A percentile compares a stretch with the other conserved stretches of the same genome.
These are phyloP conservation scores for Drosophila nr. perissopoda DNA, from an alignment of 2,888 invertebrate species.

Conservation along the genomic window DNA sequence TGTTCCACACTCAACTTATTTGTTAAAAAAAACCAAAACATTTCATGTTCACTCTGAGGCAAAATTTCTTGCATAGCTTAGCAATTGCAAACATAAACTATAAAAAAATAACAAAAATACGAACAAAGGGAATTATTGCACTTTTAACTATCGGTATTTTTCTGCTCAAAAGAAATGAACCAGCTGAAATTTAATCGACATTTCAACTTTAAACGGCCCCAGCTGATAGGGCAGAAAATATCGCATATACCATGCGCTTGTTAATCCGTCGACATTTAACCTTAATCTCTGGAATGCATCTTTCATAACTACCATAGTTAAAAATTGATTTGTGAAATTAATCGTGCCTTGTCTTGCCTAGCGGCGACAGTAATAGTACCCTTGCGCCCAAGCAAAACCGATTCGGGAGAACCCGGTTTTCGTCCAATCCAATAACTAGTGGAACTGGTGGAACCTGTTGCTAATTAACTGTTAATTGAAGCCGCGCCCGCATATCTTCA, in stretches of 20 bases:
- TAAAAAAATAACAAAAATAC: not conserved
- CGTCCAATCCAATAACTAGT: not conserved
- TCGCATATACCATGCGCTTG: conserved; percentile 9
- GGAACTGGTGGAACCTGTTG: conserved; percentile 50
- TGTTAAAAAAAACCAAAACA: not conserved
- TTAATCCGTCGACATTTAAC: conserved; percentile 5
- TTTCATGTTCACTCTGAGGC: not conserved
- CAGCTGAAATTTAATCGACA: not conserved
- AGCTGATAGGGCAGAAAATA: conserved; percentile 2
- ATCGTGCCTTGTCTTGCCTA: conserved; percentile 39
- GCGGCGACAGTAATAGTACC: conserved; percentile 1
- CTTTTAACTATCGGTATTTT: not conserved
- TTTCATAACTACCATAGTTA: conserved; percentile 5
- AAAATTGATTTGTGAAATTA: conserved; percentile 2
- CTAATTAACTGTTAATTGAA: conserved; percentile 50
- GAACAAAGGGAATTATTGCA: not conserved
- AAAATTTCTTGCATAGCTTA: not conserved
- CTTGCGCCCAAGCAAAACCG: not conserved
- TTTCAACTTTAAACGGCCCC: not conserved
- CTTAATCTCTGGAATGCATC: conserved; percentile 6
- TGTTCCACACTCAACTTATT: not conserved
- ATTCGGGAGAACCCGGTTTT: conserved; percentile 10
- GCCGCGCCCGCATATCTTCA: conserved; percentile 40
- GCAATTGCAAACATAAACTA: not conserved
- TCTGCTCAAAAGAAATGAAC: conserved; percentile 9